Conservation (phyloP, 53 echinoderm and acorn worm species). For the Temnopleurus reevesii region DNA sequence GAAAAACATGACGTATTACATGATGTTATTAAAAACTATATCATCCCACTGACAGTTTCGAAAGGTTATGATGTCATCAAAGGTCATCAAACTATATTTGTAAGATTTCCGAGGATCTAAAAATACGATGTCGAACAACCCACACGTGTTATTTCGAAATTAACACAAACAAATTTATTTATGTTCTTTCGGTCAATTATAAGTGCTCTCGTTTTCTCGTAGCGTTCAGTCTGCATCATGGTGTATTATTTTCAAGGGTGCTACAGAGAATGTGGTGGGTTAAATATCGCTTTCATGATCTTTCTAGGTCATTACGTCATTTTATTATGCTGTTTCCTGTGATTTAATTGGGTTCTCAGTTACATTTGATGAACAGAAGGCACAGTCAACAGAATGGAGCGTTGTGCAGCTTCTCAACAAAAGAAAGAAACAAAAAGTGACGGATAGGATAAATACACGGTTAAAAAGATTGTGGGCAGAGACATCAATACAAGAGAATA, state of each 20-base stretch:
- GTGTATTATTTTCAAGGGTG: background rate
- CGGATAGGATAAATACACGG: too few species aligned
- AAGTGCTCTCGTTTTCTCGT: background rate
- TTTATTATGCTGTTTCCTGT: conserved; percentile 13
- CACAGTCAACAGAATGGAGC: background rate
- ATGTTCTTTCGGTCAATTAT: background rate
- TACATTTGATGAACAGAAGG: conserved; percentile 7
- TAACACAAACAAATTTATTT: background rate
- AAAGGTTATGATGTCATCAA: too few species aligned
- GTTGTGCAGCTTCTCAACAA: background rate
- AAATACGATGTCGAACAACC: background rate
- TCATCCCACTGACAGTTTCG: too few species aligned
- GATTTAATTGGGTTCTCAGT: background rate
- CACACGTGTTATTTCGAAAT: background rate
- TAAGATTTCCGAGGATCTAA: background rate
- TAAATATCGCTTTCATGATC: background rate
- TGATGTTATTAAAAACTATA: too few species aligned
- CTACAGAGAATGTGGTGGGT: background rate
- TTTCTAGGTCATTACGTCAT: conserved; percentile 21
- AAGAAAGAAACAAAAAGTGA: too few species aligned
- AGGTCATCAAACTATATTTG: too few species aligned
- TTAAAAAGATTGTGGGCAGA: too few species aligned
- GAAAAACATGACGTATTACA: too few species aligned
- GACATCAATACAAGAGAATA: too few species aligned
- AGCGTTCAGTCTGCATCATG: too few species aligned